Evolutionary conservation across 2,888 invertebrate species (phyloP).

Genomic region (Leucophora obtusa): DNA sequence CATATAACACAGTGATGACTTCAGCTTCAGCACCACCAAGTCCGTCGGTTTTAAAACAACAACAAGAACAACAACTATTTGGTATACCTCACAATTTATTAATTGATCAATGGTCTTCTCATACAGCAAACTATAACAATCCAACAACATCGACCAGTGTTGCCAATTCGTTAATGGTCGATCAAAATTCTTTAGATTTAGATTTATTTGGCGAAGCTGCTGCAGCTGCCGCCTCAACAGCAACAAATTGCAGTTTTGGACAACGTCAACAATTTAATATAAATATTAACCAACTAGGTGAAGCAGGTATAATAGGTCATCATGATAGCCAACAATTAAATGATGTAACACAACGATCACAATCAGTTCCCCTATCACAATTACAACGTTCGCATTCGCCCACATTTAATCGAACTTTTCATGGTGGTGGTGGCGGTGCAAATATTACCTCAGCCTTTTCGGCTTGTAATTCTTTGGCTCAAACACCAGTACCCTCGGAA

Average conservation of each 20-base stretch:
- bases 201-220: conserved; percentile 71
- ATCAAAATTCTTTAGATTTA: conserved; percentile 76
- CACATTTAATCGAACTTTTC: conserved; percentile 71
- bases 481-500: conserved; percentile 85
- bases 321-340: conserved; percentile 57
- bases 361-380: conserved; percentile 85
- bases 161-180: conserved; percentile 65
- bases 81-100: conserved; percentile 51
- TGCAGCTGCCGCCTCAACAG: conserved; percentile 42
- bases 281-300: conserved; percentile 9
- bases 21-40: conserved; percentile 84
- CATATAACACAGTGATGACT: conserved; percentile 72
- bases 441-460: conserved; percentile 71
- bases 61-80: conserved; percentile 65
- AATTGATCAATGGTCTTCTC: conserved; percentile 53
- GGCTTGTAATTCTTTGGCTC: conserved; percentile 83
- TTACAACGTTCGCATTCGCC: conserved; percentile 73
- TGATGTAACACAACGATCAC: conserved; percentile 81
- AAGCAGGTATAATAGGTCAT: conserved; percentile 26
- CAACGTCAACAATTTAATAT: conserved; percentile 62
- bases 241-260: conserved; percentile 35
- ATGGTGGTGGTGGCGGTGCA: conserved; percentile 32
- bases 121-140: conserved; percentile 32
- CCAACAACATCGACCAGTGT: conserved; percentile 54
- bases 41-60: conserved; percentile 78